Percentiles rank a stretch among this genome's conserved stretches.
Conservation (phyloP, 2,113 vertebrate genomes). For the Acanthochromis polyacanthus region DNA sequence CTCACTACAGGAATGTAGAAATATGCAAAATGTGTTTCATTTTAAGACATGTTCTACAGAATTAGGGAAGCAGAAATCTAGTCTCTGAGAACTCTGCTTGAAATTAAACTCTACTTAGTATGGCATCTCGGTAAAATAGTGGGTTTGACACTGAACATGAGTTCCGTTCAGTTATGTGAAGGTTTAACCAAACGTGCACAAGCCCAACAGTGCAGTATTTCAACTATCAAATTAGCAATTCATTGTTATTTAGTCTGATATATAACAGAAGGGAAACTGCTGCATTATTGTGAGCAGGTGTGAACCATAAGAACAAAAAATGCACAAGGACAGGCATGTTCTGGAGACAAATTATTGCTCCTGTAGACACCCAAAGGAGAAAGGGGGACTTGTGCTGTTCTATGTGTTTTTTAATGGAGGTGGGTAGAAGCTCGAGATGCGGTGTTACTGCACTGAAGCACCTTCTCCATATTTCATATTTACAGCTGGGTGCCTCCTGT, state of each 20-base stretch:
- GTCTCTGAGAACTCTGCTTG: not conserved
- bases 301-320: not conserved
- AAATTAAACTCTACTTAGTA: not conserved
- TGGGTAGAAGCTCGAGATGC: slow-evolving; percentile 13
- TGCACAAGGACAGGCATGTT: slow-evolving; percentile 8
- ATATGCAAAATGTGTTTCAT: no score
- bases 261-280: slow-evolving; percentile 12
- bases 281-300: not conserved
- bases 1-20: not conserved
- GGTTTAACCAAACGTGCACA: not conserved
- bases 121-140: not conserved
- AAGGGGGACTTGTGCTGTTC: slow-evolving; percentile 3
- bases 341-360: slow-evolving; percentile 23
- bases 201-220: not conserved
- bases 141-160: no score
- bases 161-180: no score
- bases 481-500: not conserved
- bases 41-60: not conserved
- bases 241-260: not conserved
- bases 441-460: not conserved
- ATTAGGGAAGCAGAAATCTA: not conserved
- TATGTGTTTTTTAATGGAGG: slow-evolving; percentile 11
- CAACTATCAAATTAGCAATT: not conserved
- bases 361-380: slow-evolving; percentile 16
- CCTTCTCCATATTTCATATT: slow-evolving; percentile 25